Evolutionary conservation across 2,797 vertebrate species (phyloP).

Genomic region (Tamandua tetradactyla): DNA sequence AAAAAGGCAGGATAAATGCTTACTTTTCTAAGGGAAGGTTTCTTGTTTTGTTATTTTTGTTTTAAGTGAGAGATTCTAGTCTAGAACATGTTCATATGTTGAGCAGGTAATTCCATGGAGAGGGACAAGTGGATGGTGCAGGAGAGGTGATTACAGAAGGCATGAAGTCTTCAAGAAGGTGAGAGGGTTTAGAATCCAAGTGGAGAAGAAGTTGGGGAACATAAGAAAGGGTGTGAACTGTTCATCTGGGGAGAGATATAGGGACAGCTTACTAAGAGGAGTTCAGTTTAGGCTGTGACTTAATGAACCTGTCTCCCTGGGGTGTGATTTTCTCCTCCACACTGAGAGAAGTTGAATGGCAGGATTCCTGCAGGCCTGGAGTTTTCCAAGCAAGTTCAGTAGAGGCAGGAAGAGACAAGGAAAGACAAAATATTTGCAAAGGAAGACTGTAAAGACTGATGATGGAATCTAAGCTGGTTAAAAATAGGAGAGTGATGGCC

Average conservation of each 20-base stretch:
- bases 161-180: background rate
- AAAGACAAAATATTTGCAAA: background rate
- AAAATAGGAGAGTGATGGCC: background rate
- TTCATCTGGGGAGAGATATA: background rate
- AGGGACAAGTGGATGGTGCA: background rate
- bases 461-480: background rate
- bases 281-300: background rate
- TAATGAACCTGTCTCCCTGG: background rate
- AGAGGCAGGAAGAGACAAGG: background rate
- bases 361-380: background rate
- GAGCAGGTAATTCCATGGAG: background rate
- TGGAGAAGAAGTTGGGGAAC: background rate
- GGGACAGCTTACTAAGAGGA: background rate
- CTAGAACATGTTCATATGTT: background rate
- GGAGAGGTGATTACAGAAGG: background rate
- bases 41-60: background rate
- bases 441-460: background rate
- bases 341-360: background rate
- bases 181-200: background rate
- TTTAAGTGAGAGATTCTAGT: constrained; percentile 20
- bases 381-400: background rate
- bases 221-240: background rate
- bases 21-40: constrained; percentile 27
- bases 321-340: background rate
- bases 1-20: constrained; percentile 34